These are phyloP conservation scores for Drosophila ambigua DNA, from an alignment of 1,140 invertebrate genomes.

Conservation along the genomic window DNA sequence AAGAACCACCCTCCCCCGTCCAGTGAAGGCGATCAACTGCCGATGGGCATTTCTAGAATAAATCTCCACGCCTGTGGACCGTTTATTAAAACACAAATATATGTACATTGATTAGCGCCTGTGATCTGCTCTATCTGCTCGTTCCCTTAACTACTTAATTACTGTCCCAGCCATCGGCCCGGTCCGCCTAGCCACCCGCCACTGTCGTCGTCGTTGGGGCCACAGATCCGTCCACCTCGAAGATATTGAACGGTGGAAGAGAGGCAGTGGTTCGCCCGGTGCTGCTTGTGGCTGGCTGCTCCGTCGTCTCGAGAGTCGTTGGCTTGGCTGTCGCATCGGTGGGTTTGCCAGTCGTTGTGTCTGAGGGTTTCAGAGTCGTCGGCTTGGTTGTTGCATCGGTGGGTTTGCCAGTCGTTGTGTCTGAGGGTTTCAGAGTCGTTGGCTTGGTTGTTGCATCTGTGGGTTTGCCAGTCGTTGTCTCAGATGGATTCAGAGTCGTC, in stretches of 20 bases:
- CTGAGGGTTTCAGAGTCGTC: background rate
- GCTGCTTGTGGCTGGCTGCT: background rate
- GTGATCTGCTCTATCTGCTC: background rate
- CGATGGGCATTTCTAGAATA: background rate
- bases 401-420: background rate
- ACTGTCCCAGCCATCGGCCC: no score
- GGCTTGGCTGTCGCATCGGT: background rate
- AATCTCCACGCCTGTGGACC: background rate
- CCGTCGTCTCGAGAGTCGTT: background rate
- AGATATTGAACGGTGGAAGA: constrained; percentile 44
- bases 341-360: background rate
- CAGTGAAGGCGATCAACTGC: no score
- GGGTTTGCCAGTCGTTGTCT: background rate
- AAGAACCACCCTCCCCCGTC: background rate
- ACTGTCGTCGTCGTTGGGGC: background rate
- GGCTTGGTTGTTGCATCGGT: background rate
- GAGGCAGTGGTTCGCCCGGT: constrained; percentile 16
- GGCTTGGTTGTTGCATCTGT: no score
- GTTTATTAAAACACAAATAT: constrained; percentile 7
- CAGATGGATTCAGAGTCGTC: background rate
- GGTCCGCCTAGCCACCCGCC: background rate
- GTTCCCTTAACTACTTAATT: no score
- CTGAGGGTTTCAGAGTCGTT: no score
- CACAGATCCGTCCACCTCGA: constrained; percentile 2
- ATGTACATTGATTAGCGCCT: background rate